Percentiles rank a stretch among this genome's conserved stretches.
Evolutionary conservation across 2,113 vertebrate species (phyloP).

Genomic region (Tetrao urogallus): DNA sequence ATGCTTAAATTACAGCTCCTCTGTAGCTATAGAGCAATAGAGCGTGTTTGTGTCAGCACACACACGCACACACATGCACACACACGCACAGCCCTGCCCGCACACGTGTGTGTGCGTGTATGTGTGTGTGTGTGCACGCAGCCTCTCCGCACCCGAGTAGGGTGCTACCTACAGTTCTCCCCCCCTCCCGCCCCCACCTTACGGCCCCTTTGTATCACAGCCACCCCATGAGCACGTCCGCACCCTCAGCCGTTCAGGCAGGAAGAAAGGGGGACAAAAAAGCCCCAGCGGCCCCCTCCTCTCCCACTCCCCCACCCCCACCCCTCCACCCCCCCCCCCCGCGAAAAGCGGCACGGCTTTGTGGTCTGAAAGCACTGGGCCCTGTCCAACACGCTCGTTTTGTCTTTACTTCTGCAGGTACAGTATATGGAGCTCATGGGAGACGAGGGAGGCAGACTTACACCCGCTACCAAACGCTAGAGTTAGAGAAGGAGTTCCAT

Average conservation of each 20-base stretch:
- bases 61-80: background rate
- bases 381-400: slow-evolving; percentile 64
- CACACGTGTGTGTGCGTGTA: background rate
- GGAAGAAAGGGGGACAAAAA: background rate
- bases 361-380: slow-evolving; percentile 53
- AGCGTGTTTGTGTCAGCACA: slow-evolving; percentile 1
- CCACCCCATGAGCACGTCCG: background rate
- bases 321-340: background rate
- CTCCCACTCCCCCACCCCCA: background rate
- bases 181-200: background rate
- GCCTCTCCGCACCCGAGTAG: background rate
- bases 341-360: slow-evolving; percentile 32
- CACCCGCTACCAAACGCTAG: slow-evolving; percentile 87
- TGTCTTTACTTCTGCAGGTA: slow-evolving; percentile 80
- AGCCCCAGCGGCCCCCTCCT: too few relatives aligned
- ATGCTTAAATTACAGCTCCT: background rate
- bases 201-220: background rate
- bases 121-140: background rate
- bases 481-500: slow-evolving; percentile 89
- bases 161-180: background rate
- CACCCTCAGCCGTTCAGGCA: background rate
- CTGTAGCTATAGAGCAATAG: background rate
- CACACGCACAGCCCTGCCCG: background rate
- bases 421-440: slow-evolving; percentile 84
- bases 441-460: slow-evolving; percentile 87